Evolutionary conservation across 2,888 invertebrate species (phyloP).

Genomic region (Xestia c-nigrum): DNA sequence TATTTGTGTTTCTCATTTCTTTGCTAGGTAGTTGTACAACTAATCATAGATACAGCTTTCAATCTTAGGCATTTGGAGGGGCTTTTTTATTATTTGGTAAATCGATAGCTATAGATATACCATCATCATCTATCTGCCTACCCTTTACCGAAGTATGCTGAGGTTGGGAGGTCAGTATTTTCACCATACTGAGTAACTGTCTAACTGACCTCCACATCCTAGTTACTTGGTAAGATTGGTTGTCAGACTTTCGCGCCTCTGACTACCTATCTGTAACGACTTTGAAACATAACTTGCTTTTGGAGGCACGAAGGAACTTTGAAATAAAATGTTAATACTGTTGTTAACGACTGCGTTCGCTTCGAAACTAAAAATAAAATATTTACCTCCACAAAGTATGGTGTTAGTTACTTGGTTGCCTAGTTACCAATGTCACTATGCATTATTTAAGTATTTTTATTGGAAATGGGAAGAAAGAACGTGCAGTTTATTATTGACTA

Average conservation of each 20-base stretch:
- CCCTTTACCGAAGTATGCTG: neutral
- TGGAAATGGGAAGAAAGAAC: neutral
- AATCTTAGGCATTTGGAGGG: neutral
- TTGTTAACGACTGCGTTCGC: neutral
- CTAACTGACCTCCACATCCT: neutral
- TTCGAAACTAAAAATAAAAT: neutral
- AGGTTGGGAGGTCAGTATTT: neutral
- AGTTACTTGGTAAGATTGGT: neutral
- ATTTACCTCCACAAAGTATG: neutral
- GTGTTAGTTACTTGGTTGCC: neutral
- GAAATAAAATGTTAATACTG: neutral
- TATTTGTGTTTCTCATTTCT: neutral
- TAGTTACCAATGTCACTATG: neutral
- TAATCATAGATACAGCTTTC: neutral
- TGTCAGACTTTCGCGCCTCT: neutral
- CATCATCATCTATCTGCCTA: neutral
- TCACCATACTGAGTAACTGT: neutral
- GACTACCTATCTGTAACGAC: neutral
- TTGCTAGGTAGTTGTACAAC: neutral
- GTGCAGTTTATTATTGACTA: neutral
- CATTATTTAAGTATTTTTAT: neutral
- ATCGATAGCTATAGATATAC: no score
- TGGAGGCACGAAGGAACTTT: neutral
- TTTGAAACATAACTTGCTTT: neutral
- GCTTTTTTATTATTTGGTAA: neutral